Conservation (phyloP, 2,797 vertebrate species). For the Gadopsis bispinosus region DNA sequence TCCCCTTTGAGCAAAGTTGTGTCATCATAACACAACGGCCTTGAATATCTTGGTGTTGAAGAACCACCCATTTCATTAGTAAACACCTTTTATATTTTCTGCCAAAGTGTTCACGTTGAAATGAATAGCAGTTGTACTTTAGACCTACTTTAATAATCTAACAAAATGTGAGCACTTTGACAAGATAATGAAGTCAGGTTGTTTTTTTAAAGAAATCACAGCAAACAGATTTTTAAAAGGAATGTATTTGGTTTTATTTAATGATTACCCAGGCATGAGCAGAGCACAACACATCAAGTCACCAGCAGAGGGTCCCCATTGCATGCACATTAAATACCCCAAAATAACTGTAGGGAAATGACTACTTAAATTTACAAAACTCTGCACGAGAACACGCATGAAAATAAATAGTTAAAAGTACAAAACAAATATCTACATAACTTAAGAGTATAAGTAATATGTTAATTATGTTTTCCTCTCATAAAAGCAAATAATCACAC, state of each 20-base stretch:
- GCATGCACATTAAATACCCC: slow-evolving; percentile 67
- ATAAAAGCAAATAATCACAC: slow-evolving; percentile 57
- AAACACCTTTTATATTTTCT: neutral
- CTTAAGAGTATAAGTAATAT: slow-evolving; percentile 62
- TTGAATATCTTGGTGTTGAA: neutral
- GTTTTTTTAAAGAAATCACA: slow-evolving; percentile 16
- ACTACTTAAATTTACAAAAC: slow-evolving; percentile 79
- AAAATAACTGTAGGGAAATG: slow-evolving; percentile 37
- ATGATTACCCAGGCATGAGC: slow-evolving; percentile 63
- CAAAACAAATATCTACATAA: slow-evolving; percentile 81
- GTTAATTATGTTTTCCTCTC: slow-evolving; percentile 60
- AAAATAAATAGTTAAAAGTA: slow-evolving; percentile 95
- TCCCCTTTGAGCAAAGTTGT: neutral
- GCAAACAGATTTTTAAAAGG: slow-evolving; percentile 63
- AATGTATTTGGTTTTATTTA: slow-evolving; percentile 81
- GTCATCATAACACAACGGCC: neutral
- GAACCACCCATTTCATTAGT: neutral
- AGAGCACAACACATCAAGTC: slow-evolving; percentile 68
- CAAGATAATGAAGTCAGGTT: neutral
- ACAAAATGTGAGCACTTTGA: neutral
- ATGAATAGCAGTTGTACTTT: no score
- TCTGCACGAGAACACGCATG: slow-evolving; percentile 86
- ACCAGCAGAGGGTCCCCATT: slow-evolving; percentile 76
- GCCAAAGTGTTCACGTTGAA: neutral
- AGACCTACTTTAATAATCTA: neutral